A percentile compares a stretch with the other conserved stretches of the same genome.
These are phyloP conservation scores for Guaruba guarouba DNA, from an alignment of 2,113 vertebrate species.

Conservation along the genomic window DNA sequence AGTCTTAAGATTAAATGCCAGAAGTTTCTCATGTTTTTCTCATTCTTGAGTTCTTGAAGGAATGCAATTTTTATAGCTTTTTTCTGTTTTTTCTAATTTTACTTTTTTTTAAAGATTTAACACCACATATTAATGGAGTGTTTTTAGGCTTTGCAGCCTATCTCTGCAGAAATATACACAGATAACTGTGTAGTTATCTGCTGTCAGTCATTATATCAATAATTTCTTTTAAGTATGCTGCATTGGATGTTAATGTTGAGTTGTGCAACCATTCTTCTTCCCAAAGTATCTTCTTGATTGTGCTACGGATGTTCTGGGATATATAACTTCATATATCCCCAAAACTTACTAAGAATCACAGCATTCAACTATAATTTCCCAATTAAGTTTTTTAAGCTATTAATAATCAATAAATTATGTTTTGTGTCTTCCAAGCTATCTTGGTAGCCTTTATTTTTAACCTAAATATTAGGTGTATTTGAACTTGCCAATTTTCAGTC, in stretches of 20 bases:
- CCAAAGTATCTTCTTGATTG: background rate
- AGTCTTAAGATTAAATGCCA: background rate
- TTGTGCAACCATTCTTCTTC: background rate
- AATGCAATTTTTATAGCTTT: background rate
- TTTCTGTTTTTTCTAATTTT: background rate
- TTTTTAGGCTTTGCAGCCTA: background rate
- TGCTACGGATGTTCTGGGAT: background rate
- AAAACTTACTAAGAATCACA: background rate
- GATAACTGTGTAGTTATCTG: background rate
- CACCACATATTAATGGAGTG: background rate
- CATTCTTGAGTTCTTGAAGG: background rate
- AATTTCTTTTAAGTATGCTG: background rate
- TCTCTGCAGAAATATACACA: background rate
- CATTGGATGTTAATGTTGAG: background rate
- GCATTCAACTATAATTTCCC: background rate
- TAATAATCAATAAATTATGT: background rate
- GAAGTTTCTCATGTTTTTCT: background rate
- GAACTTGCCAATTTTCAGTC: background rate
- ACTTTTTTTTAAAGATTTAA: background rate
- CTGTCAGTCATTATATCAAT: background rate
- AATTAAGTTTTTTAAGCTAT: background rate
- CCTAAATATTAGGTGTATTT: background rate
- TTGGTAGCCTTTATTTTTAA: background rate
- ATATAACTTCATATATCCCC: background rate
- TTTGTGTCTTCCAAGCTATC: background rate